phyloP scores from a whole-genome alignment of 2,888 invertebrate genomes.

The Scaptomyza tumidula region DNA sequence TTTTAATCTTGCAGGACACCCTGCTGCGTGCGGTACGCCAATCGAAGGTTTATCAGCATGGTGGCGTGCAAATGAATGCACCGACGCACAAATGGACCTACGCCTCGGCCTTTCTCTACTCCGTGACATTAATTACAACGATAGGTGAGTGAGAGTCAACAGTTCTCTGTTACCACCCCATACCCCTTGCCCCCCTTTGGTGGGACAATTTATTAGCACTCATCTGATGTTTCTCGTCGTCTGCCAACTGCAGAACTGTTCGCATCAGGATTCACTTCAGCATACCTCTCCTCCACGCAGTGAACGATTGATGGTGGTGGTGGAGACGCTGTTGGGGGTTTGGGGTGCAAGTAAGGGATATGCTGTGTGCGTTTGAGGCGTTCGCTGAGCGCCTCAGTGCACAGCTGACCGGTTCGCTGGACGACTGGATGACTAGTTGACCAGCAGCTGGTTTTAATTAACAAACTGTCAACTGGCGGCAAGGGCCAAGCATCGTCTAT shows the following conservation, averaged over 20 bases:
- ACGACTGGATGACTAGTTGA: slow-evolving; percentile 56
- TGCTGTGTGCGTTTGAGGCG: slow-evolving; percentile 62
- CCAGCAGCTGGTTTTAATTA: slow-evolving; percentile 75
- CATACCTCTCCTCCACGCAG: not conserved
- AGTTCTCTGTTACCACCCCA: not conserved
- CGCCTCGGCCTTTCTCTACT: slow-evolving; percentile 96
- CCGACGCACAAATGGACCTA: slow-evolving; percentile 93
- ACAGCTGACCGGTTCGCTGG: slow-evolving; percentile 42
- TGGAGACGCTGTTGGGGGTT: not conserved
- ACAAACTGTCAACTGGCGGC: slow-evolving; percentile 75
- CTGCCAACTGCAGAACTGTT: slow-evolving; percentile 47
- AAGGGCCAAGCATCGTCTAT: slow-evolving; percentile 34
- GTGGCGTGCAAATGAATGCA: slow-evolving; percentile 84
- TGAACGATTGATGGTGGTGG: too few relatives aligned
- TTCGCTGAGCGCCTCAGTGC: slow-evolving; percentile 70
- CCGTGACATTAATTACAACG: slow-evolving; percentile 96
- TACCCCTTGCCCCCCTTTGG: not conserved
- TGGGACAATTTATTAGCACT: slow-evolving; percentile 56
- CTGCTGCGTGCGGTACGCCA: slow-evolving; percentile 84
- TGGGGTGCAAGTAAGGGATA: not conserved
- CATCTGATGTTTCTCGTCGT: slow-evolving; percentile 41
- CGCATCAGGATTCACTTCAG: slow-evolving; percentile 19
- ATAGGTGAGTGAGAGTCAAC: slow-evolving; percentile 89
- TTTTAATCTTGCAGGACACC: slow-evolving; percentile 79
- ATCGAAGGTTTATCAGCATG: slow-evolving; percentile 84